A percentile compares a stretch with the other conserved stretches of the same genome.
Evolutionary conservation across 2,888 invertebrate genomes (phyloP).

Genomic region (Cyclophora albipunctata): DNA sequence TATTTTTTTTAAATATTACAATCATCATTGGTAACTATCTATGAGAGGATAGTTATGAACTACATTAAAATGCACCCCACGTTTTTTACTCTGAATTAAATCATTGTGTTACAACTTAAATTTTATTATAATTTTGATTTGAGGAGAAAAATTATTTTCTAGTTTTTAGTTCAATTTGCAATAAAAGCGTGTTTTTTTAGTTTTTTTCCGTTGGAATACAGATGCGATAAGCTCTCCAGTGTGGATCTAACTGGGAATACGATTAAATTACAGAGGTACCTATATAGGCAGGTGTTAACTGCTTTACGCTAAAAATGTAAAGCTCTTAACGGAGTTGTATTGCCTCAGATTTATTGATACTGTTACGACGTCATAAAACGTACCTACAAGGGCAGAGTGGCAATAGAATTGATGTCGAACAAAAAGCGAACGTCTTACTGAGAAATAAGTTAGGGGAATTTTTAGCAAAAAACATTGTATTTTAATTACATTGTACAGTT

Average conservation of each 20-base stretch:
- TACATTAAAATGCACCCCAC: too few species aligned
- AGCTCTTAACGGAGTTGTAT: constrained; percentile 19
- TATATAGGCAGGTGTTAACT: constrained; percentile 23
- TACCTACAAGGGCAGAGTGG: constrained; percentile 19
- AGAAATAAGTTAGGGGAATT: constrained; percentile 21
- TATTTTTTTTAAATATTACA: too few species aligned
- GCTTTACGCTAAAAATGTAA: constrained; percentile 14
- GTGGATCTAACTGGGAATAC: too few species aligned
- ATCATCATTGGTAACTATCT: too few species aligned
- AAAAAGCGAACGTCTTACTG: constrained; percentile 17
- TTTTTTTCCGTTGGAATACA: neutral
- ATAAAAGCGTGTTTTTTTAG: too few species aligned
- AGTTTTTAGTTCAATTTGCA: too few species aligned
- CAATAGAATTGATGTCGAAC: constrained; percentile 17
- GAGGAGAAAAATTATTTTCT: too few species aligned
- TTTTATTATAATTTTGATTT: too few species aligned
- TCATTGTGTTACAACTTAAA: too few species aligned
- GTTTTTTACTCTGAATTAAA: too few species aligned
- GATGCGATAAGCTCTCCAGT: neutral
- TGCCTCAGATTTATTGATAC: constrained; percentile 25
- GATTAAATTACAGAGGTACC: constrained; percentile 1
- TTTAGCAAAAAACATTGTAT: constrained; percentile 15
- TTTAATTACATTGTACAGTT: constrained; percentile 19
- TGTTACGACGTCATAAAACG: constrained; percentile 28
- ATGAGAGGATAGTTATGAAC: too few species aligned